phyloP scores from a whole-genome alignment of 2,888 invertebrate species.

The Eupithecia insigniata region DNA sequence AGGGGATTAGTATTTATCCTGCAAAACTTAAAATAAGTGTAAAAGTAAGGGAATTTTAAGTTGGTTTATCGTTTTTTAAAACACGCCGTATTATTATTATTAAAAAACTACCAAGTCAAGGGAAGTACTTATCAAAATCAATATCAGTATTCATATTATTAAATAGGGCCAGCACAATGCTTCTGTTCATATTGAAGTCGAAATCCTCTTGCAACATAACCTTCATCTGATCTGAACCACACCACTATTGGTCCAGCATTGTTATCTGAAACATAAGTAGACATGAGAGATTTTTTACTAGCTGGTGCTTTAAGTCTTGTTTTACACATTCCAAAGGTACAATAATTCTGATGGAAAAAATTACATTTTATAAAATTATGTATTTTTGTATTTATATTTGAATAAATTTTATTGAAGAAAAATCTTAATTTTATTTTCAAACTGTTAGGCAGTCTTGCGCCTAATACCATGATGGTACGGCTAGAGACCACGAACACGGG shows the following conservation, averaged over 20 bases:
- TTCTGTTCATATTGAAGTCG: slow-evolving; percentile 88
- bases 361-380: neutral
- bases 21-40: no score
- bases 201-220: slow-evolving; percentile 88
- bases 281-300: neutral
- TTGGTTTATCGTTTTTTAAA: no score
- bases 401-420: neutral
- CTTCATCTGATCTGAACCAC: slow-evolving; percentile 87
- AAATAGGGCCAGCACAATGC: slow-evolving; percentile 71
- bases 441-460: neutral
- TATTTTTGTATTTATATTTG: neutral
- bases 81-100: no score
- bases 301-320: neutral
- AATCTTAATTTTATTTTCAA: neutral
- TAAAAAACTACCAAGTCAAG: neutral
- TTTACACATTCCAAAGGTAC: neutral
- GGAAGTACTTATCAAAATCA: neutral
- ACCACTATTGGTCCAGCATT: slow-evolving; percentile 88
- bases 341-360: neutral
- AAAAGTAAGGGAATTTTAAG: no score
- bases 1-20: no score
- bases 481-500: neutral
- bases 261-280: slow-evolving; percentile 78
- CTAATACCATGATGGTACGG: neutral
- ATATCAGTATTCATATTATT: neutral